Evolutionary conservation across 2,888 invertebrate genomes (phyloP).

Genomic region (Polietes domitor): DNA sequence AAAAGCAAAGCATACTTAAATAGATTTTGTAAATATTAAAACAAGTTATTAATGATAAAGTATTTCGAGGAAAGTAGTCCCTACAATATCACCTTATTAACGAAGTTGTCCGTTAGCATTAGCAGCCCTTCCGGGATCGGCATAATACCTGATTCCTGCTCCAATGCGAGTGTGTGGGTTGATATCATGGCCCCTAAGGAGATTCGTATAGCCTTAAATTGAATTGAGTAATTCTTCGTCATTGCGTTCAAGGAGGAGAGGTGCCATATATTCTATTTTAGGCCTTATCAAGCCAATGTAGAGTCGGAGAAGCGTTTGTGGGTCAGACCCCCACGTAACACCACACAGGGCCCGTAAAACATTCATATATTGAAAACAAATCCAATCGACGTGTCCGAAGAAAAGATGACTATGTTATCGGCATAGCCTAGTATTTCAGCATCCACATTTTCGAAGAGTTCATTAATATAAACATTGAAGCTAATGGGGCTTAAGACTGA

Average conservation of each 20-base stretch:
- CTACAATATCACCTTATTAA: too few relatives aligned
- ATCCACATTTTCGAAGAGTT: not conserved
- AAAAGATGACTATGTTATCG: constrained; percentile 24
- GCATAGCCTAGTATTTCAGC: constrained; percentile 1
- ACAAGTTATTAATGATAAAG: too few relatives aligned
- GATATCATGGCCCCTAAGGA: constrained; percentile 18
- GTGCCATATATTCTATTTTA: constrained; percentile 28
- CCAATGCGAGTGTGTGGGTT: constrained; percentile 16
- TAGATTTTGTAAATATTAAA: too few relatives aligned
- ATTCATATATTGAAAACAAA: constrained; percentile 14
- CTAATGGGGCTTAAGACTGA: constrained; percentile 26
- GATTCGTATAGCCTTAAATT: constrained; percentile 1
- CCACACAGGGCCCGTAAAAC: constrained; percentile 15
- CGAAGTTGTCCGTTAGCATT: not conserved
- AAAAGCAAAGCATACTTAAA: too few relatives aligned
- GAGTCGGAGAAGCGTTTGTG: not conserved
- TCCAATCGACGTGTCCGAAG: not conserved
- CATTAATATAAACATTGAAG: constrained; percentile 40
- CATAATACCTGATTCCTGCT: constrained; percentile 25
- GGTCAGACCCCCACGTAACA: too few relatives aligned
- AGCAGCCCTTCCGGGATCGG: too few relatives aligned
- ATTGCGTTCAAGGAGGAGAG: not conserved
- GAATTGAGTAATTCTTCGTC: not conserved
- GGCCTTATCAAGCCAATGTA: constrained; percentile 33
- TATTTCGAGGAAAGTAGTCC: too few relatives aligned